Evolutionary conservation across 2,113 vertebrate genomes (phyloP).

Genomic region (Zootoca vivipara): DNA sequence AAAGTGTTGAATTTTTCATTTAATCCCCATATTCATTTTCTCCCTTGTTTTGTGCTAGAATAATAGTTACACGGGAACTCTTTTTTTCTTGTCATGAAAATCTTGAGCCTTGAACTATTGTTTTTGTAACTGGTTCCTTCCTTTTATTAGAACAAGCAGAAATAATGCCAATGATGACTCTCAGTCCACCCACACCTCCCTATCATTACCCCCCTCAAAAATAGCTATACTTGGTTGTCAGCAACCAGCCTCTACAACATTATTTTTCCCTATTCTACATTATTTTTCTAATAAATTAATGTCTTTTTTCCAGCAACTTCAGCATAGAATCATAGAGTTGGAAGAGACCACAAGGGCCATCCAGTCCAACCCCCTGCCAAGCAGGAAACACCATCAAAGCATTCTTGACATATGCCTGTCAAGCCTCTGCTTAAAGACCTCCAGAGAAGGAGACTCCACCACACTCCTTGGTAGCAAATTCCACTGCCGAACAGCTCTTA

Average conservation of each 20-base stretch:
- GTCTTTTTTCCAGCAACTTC: too few species aligned
- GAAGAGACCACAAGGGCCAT: too few species aligned
- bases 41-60: slow-evolving; percentile 12
- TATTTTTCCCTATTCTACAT: background rate
- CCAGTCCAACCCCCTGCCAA: too few species aligned
- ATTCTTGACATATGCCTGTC: too few species aligned
- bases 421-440: too few species aligned
- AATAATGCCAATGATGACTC: background rate
- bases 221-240: background rate
- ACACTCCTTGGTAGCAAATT: too few species aligned
- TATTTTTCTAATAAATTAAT: background rate
- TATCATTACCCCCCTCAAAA: background rate
- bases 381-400: too few species aligned
- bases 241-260: background rate
- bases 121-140: background rate
- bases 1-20: slow-evolving; percentile 18
- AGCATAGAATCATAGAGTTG: too few species aligned
- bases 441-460: too few species aligned
- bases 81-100: background rate
- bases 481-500: too few species aligned
- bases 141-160: too few species aligned
- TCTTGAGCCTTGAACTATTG: background rate
- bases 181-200: background rate
- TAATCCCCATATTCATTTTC: background rate
- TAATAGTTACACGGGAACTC: background rate